Conservation (phyloP, 2,113 vertebrate genomes). For the Anguilla japonica region DNA sequence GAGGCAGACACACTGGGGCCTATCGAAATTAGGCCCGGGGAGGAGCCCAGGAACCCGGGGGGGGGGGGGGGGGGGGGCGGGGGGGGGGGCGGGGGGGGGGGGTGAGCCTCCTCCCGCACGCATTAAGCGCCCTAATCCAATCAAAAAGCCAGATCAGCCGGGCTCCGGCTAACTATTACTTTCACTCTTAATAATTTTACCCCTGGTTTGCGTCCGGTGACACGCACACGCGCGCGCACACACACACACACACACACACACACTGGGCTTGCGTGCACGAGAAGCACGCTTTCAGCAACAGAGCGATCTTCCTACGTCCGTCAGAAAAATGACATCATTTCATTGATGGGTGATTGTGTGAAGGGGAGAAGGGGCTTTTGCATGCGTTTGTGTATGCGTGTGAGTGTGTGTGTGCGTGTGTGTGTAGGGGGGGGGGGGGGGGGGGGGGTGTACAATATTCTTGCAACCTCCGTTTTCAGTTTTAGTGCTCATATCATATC, state of each 20-base stretch:
- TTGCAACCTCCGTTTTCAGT: not conserved
- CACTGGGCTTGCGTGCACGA: not conserved
- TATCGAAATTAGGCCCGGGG: slow-evolving; percentile 52
- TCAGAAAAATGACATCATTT: slow-evolving; percentile 19
- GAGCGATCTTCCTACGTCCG: not conserved
- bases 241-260: not conserved
- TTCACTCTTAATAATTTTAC: not conserved
- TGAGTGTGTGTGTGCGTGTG: no score
- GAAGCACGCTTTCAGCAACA: not conserved
- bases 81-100: no score
- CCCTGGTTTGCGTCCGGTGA: slow-evolving; percentile 1
- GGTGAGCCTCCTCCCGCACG: slow-evolving; percentile 19
- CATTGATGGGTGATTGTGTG: not conserved
- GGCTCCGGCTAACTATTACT: slow-evolving; percentile 4
- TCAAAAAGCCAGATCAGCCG: slow-evolving; percentile 1
- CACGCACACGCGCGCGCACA: not conserved
- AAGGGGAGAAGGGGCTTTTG: no score
- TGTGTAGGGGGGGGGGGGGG: not conserved
- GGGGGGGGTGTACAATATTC: not conserved
- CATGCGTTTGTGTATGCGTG: no score
- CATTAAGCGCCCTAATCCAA: slow-evolving; percentile 4
- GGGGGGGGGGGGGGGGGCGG: no score
- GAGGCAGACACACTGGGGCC: slow-evolving; percentile 62
- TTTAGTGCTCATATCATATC: not conserved
- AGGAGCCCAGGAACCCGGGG: slow-evolving; percentile 31